Conservation (phyloP, 1,140 invertebrate genomes). For the Lerema accius region DNA sequence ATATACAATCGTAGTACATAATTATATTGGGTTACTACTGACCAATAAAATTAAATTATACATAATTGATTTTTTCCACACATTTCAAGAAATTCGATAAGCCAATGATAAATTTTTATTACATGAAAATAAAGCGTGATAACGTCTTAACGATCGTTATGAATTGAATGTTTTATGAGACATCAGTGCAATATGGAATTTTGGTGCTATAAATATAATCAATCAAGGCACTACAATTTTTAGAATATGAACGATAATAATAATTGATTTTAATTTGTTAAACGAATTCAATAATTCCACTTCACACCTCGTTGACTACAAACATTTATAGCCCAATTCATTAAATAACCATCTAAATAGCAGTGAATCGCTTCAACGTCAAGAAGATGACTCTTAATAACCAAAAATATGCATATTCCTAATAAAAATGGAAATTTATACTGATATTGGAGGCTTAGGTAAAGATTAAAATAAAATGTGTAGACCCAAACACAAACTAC, state of each 20-base stretch:
- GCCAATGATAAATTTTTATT: no score
- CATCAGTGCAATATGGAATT: no score
- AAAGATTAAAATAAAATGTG: constrained; percentile 40
- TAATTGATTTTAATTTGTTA: constrained; percentile 1
- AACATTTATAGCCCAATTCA: constrained; percentile 23
- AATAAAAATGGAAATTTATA: constrained; percentile 56
- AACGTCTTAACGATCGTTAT: no score
- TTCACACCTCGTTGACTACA: constrained; percentile 11
- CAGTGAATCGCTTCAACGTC: constrained; percentile 6
- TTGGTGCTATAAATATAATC: no score
- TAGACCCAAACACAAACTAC: no score
- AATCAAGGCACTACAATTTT: neutral
- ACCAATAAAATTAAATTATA: no score
- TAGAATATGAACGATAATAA: neutral
- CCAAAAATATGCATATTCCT: constrained; percentile 41
- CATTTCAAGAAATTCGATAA: no score
- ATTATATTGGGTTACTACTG: no score
- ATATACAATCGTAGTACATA: no score
- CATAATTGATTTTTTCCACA: no score
- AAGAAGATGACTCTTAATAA: constrained; percentile 32
- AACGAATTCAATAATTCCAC: constrained; percentile 15
- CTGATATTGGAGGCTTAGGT: constrained; percentile 41
- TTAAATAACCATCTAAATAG: constrained; percentile 30
- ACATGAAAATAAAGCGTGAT: no score
- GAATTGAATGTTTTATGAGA: no score